Base-by-base conservation (phyloP, 2,113 vertebrate genomes). In the Mesembrinibis cayennensis region DNA sequence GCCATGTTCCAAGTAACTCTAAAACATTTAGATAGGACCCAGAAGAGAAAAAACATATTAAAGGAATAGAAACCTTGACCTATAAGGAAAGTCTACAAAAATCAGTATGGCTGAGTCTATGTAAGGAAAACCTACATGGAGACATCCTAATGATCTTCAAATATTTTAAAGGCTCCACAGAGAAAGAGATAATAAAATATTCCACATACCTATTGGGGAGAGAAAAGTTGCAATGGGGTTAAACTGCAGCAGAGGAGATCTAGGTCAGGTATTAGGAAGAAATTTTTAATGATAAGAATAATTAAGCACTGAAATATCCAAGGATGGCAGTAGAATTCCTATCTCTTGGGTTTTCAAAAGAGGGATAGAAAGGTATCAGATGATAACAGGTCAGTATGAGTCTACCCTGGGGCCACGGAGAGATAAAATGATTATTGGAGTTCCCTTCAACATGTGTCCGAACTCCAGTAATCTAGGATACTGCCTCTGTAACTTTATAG, bases 151-250 rank as follows among this genome's bases (percentile, higher is more conserved):
- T 38, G 4, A 20, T 62, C 29, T 78, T 52, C 23, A 82, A 61
- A 53, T 74, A 30, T 36, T 92, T 92, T 45, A 58, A 78, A 52
- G 8, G 2, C 4, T 62, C 14, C 7, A 30, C 6, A 73, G 36
- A 55, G 9, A 63, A 81, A 66, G 7, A 44, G 11, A 9, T 2
- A 55, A 65, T 14, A 80, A 42, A 52, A 36, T 53, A 74, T 71
- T 58, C 11, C 10, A 18, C 17, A 11, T 34, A 65, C 5, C 6
- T 65, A 1, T 2, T 44, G 8, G 6, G 18, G 5, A 81, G 1
- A 59, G 1, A 80, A 63, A 32, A 34, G 10, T 29, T 69, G 5
- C 9, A 21, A n/a, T 20, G 10, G 12, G 9, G 6, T 83, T 76
- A 47, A 88, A 78, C 8, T 36, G 26, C 18, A 62, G 19, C 0